Base-by-base conservation (phyloP, 1,140 invertebrate species). In the Drosophila neocordata region DNA sequence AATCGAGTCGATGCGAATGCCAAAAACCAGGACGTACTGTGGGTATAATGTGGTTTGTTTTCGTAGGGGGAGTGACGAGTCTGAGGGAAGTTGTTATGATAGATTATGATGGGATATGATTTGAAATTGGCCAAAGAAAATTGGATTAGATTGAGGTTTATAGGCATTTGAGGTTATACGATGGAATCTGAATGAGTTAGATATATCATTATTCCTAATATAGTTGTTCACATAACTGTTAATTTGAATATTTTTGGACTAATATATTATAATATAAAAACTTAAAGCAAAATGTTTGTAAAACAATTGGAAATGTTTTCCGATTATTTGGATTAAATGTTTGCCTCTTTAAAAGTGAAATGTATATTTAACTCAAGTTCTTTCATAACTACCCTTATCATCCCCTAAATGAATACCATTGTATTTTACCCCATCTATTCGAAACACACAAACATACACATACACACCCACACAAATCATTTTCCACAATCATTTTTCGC, bases 321-420 rank as follows among this genome's bases (percentile, higher is more conserved):
- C 6, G 34, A 35, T 11, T 48, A 44, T 44, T 44, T 44, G 2
- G 5, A 44, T 48, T 48, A 48, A 48, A 48, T 48, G 15, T 48
- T 48, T 48, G 15, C 9, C 15, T 4, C 24, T 56, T 56, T 56
- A 34, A 56, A 34, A 34, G 53, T 56, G 53, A 56, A 56, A 15
- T 31, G n/a, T 13, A 31, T 55, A 31, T 34, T 64, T 34, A 72
- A 69, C 38, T 48, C 8, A 35, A 57, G 34, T 41, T 60, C 18
- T 41, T 44, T 60, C 15, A 18, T 27, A 27, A 27, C 58, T 38
- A 44, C 58, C 20, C 38, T 41, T 41, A 75, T 74, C 72, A 74
- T 62, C 72, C 72, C 72, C 72, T 75, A 75, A 75, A 75, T 75
- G 74, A 72, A 61, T 75, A 2, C 74, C 72, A 75, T 75, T 74